Percentiles rank a stretch among this genome's conserved stretches.
Evolutionary conservation across 2,888 invertebrate genomes (phyloP).

Genomic region (Yponomeuta cagnagella): DNA sequence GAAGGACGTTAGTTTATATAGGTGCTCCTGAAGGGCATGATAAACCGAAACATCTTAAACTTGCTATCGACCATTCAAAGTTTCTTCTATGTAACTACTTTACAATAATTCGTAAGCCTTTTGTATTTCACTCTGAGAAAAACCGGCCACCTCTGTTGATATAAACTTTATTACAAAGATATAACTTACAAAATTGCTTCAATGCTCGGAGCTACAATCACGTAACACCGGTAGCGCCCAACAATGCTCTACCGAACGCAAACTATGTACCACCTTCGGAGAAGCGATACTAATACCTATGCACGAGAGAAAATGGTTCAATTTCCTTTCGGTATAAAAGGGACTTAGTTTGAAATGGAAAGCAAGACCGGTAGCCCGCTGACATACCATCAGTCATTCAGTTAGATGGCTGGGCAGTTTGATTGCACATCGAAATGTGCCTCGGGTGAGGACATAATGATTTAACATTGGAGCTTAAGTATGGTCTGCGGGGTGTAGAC

Average conservation of each 20-base stretch:
- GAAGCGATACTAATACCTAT: neutral
- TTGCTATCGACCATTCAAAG: too few relatives aligned
- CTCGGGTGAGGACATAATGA: slow-evolving; percentile 48
- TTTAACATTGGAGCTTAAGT: slow-evolving; percentile 22
- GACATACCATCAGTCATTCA: slow-evolving; percentile 69
- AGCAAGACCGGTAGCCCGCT: slow-evolving; percentile 65
- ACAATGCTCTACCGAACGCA: slow-evolving; percentile 9
- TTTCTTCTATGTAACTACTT: too few relatives aligned
- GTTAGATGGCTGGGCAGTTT: slow-evolving; percentile 54
- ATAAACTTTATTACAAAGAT: neutral
- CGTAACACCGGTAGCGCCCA: slow-evolving; percentile 31
- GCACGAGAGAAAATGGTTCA: slow-evolving; percentile 23
- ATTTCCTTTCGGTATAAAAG: slow-evolving; percentile 30
- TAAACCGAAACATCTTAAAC: too few relatives aligned
- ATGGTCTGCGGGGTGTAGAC: neutral
- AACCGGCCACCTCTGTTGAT: neutral
- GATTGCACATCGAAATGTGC: slow-evolving; percentile 51
- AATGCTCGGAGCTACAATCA: slow-evolving; percentile 5
- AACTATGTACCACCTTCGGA: slow-evolving; percentile 14
- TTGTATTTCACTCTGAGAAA: neutral
- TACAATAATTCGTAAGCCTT: too few relatives aligned
- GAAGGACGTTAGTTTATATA: too few relatives aligned
- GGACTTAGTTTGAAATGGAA: slow-evolving; percentile 27
- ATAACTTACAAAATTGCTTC: slow-evolving; percentile 7
- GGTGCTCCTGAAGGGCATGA: too few relatives aligned